These are phyloP conservation scores for Molorchus minor DNA, from an alignment of 2,888 invertebrate species.

Conservation along the genomic window DNA sequence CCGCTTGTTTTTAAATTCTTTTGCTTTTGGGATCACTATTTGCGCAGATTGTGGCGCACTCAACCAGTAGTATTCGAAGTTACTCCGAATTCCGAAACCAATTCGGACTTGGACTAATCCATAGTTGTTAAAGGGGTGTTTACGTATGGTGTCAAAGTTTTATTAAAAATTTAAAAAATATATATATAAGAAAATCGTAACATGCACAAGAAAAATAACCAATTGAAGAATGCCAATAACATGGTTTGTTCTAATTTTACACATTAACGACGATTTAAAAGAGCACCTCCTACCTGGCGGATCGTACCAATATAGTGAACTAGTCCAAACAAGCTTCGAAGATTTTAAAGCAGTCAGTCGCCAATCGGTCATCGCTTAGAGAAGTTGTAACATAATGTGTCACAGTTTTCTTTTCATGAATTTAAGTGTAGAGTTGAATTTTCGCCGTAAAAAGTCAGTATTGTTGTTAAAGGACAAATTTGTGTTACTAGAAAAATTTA, in stretches of 20 bases:
- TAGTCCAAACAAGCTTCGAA: slow-evolving; percentile 64
- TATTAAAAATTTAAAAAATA: slow-evolving; percentile 27
- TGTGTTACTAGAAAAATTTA: slow-evolving; percentile 52
- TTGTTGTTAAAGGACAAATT: slow-evolving; percentile 50
- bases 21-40: not conserved
- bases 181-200: no score
- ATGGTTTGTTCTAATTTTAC: no score
- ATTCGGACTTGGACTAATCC: slow-evolving; percentile 36
- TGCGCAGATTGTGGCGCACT: slow-evolving; percentile 33
- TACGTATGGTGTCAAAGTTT: slow-evolving; percentile 35
- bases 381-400: slow-evolving; percentile 64
- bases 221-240: no score
- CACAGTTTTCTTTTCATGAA: slow-evolving; percentile 62
- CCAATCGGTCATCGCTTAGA: slow-evolving; percentile 62
- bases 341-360: slow-evolving; percentile 62
- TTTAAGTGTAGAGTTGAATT: slow-evolving; percentile 58
- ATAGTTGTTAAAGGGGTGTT: slow-evolving; percentile 38
- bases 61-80: slow-evolving; percentile 32
- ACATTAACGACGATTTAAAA: no score
- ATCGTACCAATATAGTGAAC: slow-evolving; percentile 53
- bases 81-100: slow-evolving; percentile 39
- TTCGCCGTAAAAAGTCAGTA: slow-evolving; percentile 54
- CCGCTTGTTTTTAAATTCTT: slow-evolving; percentile 35
- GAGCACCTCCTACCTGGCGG: slow-evolving; percentile 33
- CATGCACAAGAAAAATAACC: no score